Conservation (phyloP, 2,113 vertebrate species). For the Odontophorus gujanensis region DNA sequence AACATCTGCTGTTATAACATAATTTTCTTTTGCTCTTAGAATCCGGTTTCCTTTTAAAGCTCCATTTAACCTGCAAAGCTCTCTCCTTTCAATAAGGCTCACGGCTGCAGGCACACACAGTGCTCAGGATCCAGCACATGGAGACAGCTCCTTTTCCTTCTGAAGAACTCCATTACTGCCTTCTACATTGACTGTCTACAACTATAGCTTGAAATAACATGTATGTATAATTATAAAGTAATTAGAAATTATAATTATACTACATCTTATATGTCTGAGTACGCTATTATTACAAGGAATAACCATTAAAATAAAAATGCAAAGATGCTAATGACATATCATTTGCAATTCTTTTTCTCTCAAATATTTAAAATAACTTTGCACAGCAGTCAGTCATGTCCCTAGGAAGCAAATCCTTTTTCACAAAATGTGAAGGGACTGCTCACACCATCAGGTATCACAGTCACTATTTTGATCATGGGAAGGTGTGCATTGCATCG, state of each 20-base stretch:
- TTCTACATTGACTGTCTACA: background rate
- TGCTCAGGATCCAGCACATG: background rate
- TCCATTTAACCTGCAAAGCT: background rate
- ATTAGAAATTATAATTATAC: slow-evolving; percentile 21
- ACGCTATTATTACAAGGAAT: slow-evolving; percentile 22
- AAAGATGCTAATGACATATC: slow-evolving; percentile 20
- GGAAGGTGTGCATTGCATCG: too few relatives aligned
- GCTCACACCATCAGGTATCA: too few relatives aligned
- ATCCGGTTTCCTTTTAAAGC: background rate
- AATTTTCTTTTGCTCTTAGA: background rate
- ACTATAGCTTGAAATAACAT: slow-evolving; percentile 14
- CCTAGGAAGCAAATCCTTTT: background rate
- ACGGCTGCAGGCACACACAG: background rate
- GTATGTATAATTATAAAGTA: slow-evolving; percentile 40
- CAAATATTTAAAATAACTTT: slow-evolving; percentile 13
- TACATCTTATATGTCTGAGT: background rate
- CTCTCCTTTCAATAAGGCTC: background rate
- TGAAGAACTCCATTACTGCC: background rate
- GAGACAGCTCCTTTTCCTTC: background rate
- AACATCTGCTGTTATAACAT: background rate
- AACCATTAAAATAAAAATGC: slow-evolving; percentile 45
- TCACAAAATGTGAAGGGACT: too few relatives aligned
- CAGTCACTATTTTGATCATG: too few relatives aligned
- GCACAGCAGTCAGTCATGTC: slow-evolving; percentile 13
- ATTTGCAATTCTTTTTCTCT: slow-evolving; percentile 19